Evolutionary conservation across 2,797 vertebrate genomes (phyloP).

Genomic region (Petrocephalus schoutedeni): DNA sequence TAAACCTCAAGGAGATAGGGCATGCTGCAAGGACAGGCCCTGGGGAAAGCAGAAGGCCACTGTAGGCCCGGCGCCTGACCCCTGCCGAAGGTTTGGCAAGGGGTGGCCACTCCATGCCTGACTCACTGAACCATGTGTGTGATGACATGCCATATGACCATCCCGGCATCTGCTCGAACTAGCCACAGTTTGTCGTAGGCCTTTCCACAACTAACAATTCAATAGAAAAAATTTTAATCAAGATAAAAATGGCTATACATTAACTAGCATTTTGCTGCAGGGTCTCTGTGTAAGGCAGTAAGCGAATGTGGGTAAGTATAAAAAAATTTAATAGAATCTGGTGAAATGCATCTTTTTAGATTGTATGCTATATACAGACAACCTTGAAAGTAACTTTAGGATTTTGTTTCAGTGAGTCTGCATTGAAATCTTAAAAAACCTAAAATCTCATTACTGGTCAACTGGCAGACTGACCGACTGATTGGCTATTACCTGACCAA

Average conservation of each 20-base stretch:
- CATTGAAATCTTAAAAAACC: neutral
- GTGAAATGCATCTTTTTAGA: neutral
- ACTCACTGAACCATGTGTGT: neutral
- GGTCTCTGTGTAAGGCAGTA: neutral
- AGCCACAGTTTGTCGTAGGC: neutral
- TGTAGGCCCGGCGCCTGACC: neutral
- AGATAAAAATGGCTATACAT: neutral
- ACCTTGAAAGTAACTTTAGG: neutral
- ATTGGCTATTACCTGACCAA: neutral
- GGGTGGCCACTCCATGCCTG: neutral
- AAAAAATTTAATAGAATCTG: neutral
- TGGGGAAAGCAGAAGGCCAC: neutral
- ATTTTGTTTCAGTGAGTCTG: neutral
- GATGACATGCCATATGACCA: neutral
- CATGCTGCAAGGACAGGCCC: neutral
- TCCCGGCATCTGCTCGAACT: neutral
- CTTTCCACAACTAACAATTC: neutral
- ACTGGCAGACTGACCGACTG: neutral
- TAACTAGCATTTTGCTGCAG: neutral
- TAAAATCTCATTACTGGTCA: neutral
- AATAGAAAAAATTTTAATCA: neutral
- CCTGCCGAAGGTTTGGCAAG: neutral
- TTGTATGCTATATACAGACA: neutral
- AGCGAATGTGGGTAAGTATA: neutral
- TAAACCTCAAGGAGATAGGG: constrained; percentile 55